These are phyloP conservation scores for Tachuris rubrigastra DNA, from an alignment of 2,113 vertebrate genomes.

Conservation along the genomic window DNA sequence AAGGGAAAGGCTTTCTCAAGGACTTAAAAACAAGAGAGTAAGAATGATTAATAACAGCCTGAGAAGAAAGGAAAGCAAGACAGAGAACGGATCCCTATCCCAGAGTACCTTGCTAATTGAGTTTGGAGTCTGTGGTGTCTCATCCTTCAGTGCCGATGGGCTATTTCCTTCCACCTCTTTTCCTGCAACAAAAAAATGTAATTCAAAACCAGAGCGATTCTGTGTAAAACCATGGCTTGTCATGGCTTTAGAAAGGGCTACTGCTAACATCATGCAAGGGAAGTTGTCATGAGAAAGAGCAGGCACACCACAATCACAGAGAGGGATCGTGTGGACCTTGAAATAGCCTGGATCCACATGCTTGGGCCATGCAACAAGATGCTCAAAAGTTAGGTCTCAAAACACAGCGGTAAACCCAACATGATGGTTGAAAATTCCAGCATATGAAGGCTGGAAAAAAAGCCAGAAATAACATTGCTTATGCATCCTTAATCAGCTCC, in stretches of 20 bases:
- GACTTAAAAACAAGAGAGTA: not conserved
- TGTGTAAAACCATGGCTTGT: not conserved
- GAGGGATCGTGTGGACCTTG: not conserved
- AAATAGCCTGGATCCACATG: not conserved
- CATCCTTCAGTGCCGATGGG: conserved; percentile 75
- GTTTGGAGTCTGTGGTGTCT: conserved; percentile 85
- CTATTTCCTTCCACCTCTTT: conserved; percentile 85
- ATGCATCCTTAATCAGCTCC: not conserved
- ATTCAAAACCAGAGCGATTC: not conserved
- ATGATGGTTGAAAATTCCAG: not conserved
- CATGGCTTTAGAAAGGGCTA: not conserved
- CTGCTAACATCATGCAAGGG: not conserved
- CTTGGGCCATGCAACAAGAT: not conserved
- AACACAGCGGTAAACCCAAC: not conserved
- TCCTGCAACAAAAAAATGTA: conserved; percentile 73
- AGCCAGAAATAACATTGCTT: not conserved
- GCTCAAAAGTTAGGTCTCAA: not conserved
- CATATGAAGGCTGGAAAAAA: not conserved
- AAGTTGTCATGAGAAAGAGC: not conserved
- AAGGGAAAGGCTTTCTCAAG: not conserved
- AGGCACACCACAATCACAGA: not conserved
- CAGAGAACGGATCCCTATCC: not conserved
- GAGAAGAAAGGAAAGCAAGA: not conserved
- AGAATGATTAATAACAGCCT: not conserved
- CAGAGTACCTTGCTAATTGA: conserved; percentile 82